These are phyloP conservation scores for Meda fulgida DNA, from an alignment of 2,797 vertebrate species.

Conservation along the genomic window DNA sequence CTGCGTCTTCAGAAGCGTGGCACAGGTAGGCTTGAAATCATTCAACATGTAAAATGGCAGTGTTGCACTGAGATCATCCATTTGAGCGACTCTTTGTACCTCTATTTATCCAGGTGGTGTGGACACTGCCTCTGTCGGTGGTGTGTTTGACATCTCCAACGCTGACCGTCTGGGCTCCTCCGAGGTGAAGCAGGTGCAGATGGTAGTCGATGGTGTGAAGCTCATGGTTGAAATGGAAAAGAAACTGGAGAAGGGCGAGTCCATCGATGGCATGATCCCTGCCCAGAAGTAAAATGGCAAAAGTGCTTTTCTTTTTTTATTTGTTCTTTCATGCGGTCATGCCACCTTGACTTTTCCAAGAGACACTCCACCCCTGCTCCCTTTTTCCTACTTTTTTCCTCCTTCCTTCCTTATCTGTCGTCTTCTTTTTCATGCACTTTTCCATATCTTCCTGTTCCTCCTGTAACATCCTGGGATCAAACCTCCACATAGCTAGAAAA, in stretches of 20 bases:
- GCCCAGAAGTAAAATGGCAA: slow-evolving; percentile 86
- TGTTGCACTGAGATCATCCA: not conserved
- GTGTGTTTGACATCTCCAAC: slow-evolving; percentile 95
- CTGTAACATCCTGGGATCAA: slow-evolving; percentile 85
- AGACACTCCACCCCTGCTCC: slow-evolving; percentile 65
- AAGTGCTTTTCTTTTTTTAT: slow-evolving; percentile 65
- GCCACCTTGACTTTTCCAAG: slow-evolving; percentile 58
- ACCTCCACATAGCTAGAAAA: slow-evolving; percentile 70
- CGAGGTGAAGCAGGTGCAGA: slow-evolving; percentile 92
- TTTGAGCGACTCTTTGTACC: slow-evolving; percentile 3
- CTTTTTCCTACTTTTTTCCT: slow-evolving; percentile 55
- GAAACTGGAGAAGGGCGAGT: slow-evolving; percentile 92
- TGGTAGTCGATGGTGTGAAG: slow-evolving; percentile 97
- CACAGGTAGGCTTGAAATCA: slow-evolving; percentile 74
- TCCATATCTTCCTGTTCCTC: slow-evolving; percentile 63
- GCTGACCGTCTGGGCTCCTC: slow-evolving; percentile 94
- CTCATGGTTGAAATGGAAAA: slow-evolving; percentile 99
- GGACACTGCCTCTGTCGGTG: slow-evolving; percentile 92
- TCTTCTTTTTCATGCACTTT: slow-evolving; percentile 40
- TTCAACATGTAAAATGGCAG: not conserved
- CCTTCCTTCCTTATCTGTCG: slow-evolving; percentile 46
- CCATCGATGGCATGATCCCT: slow-evolving; percentile 93
- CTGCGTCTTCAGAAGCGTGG: slow-evolving; percentile 88
- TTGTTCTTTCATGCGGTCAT: slow-evolving; percentile 63
- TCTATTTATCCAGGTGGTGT: slow-evolving; percentile 82